Evolutionary conservation across 2,888 invertebrate genomes (phyloP).

Genomic region (Hydroisotoma schaefferi): DNA sequence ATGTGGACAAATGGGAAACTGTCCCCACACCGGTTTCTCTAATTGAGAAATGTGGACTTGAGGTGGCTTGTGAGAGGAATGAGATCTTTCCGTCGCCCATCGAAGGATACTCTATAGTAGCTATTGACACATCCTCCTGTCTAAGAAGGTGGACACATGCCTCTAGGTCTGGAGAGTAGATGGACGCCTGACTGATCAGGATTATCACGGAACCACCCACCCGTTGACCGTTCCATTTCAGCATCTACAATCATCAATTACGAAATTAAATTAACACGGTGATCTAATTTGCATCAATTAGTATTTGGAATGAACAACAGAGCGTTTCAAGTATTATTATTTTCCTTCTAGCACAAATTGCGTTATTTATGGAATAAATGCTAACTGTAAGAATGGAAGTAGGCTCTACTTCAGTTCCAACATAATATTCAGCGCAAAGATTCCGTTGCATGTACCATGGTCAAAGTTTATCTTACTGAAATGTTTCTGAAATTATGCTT

Average conservation of each 20-base stretch:
- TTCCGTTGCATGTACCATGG: no score
- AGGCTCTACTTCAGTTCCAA: no score
- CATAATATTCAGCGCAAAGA: no score
- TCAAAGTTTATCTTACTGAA: no score
- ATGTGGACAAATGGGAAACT: constrained; percentile 47
- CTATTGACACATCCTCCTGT: constrained; percentile 55
- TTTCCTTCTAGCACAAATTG: no score
- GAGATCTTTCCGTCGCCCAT: constrained; percentile 45
- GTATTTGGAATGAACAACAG: no score
- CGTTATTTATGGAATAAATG: no score
- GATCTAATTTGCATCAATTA: no score
- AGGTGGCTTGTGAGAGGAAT: constrained; percentile 39
- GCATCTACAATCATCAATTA: constrained; percentile 54
- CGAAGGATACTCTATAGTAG: constrained; percentile 53
- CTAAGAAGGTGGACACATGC: constrained; percentile 54
- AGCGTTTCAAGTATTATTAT: no score
- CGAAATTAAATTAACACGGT: no score
- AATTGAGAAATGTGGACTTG: constrained; percentile 45
- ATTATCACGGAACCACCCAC: constrained; percentile 58
- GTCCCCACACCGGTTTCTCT: constrained; percentile 47
- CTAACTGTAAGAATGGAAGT: no score
- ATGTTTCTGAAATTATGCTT: no score
- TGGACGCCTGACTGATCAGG: constrained; percentile 59
- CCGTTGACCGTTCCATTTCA: constrained; percentile 50
- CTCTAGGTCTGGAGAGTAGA: constrained; percentile 53